Percentiles rank a stretch among this genome's conserved stretches.
These are phyloP conservation scores for Eptesicus fuscus DNA, from an alignment of 2,113 vertebrate species.

Conservation along the genomic window DNA sequence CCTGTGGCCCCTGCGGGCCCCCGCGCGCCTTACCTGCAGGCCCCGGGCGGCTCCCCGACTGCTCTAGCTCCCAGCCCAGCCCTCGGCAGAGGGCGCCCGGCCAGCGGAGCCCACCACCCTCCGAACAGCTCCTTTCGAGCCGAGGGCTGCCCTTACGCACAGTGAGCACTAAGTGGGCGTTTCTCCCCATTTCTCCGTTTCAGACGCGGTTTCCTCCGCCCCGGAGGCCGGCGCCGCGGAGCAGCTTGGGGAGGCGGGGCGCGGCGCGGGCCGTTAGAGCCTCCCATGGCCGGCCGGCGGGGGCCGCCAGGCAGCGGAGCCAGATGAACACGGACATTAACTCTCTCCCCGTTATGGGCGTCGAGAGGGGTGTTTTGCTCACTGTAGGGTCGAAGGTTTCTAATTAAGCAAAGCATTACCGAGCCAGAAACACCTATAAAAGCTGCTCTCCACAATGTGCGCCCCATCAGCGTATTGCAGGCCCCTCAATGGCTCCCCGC, in stretches of 20 bases:
- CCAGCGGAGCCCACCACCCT: not conserved
- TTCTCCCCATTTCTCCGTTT: not conserved
- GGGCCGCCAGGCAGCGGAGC: not conserved
- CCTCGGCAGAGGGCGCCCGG: not conserved
- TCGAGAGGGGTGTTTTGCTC: not conserved
- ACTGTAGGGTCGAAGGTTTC: not conserved
- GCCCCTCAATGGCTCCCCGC: not conserved
- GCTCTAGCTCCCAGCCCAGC: not conserved
- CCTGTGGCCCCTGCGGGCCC: not conserved
- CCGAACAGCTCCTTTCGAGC: conserved; percentile 29
- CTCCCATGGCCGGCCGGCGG: too few relatives aligned
- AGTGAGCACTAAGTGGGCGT: conserved; percentile 49
- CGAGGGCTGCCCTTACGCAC: conserved; percentile 39
- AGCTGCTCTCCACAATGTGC: not conserved
- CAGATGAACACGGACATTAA: not conserved
- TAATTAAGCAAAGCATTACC: not conserved
- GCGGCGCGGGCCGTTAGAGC: not conserved
- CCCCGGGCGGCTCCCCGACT: not conserved
- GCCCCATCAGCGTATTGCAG: not conserved
- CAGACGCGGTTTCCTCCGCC: conserved; percentile 22
- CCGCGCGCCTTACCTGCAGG: not conserved
- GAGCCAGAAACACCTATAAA: not conserved
- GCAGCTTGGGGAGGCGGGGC: not conserved
- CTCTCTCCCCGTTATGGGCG: not conserved
- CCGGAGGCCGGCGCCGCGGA: not conserved